These are phyloP conservation scores for Sebastes cheni DNA, from an alignment of 2,797 vertebrate genomes.

Conservation along the genomic window DNA sequence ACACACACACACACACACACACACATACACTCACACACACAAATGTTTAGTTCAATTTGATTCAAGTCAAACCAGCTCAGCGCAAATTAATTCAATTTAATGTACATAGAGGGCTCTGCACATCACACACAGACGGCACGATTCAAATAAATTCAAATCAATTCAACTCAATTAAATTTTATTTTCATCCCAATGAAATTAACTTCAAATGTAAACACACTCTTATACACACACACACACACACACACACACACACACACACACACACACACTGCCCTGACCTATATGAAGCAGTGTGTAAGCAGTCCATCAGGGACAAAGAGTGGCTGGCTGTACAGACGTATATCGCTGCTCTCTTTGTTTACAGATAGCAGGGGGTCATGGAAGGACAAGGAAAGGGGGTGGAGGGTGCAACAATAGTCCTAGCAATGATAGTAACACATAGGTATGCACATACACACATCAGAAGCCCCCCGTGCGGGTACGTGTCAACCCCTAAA, in stretches of 20 bases:
- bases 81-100: background rate
- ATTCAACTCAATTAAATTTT: background rate
- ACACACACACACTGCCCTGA: background rate
- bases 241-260: background rate
- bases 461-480: background rate
- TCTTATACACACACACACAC: background rate
- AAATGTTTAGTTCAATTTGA: background rate
- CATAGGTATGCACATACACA: background rate
- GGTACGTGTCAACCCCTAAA: conserved; percentile 7
- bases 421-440: background rate
- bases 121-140: background rate
- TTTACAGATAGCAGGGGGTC: conserved; percentile 44
- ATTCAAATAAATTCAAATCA: background rate
- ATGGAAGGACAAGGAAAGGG: conserved; percentile 20
- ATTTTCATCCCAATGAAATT: background rate
- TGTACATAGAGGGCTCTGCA: background rate
- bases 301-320: conserved; percentile 44
- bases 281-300: conserved; percentile 25
- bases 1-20: background rate
- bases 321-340: conserved; percentile 23
- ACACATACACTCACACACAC: background rate
- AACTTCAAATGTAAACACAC: background rate
- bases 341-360: conserved; percentile 37
- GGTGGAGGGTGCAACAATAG: background rate
- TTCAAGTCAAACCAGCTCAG: background rate